Conservation (phyloP, 2,888 invertebrate species). For the Patella caerulea region DNA sequence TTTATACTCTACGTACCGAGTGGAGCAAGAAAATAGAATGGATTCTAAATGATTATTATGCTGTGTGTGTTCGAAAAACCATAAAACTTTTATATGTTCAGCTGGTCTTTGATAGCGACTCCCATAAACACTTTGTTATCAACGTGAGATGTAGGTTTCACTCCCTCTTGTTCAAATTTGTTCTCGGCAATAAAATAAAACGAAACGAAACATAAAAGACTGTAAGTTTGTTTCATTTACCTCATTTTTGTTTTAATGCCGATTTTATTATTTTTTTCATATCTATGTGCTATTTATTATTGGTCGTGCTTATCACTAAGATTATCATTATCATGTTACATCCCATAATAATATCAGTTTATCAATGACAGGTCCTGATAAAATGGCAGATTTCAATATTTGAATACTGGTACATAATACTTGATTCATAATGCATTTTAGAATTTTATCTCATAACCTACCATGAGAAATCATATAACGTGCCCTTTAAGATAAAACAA, state of each 20-base stretch:
- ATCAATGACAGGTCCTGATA: too few relatives aligned
- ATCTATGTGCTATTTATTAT: conserved; percentile 5
- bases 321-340: too few relatives aligned
- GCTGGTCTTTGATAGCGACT: conserved; percentile 2
- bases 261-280: neutral
- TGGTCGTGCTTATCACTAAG: neutral
- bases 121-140: conserved; percentile 1
- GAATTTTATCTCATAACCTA: too few relatives aligned
- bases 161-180: conserved; percentile 5
- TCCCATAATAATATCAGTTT: too few relatives aligned
- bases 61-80: conserved; percentile 1
- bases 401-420: too few relatives aligned
- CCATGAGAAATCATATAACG: too few relatives aligned
- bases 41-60: too few relatives aligned
- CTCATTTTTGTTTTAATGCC: neutral
- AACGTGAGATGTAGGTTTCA: conserved; percentile 1
- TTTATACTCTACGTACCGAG: too few relatives aligned
- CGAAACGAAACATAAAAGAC: conserved; percentile 8
- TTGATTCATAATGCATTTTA: too few relatives aligned
- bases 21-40: too few relatives aligned
- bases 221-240: conserved; percentile 12
- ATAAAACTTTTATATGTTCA: neutral
- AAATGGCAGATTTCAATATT: too few relatives aligned
- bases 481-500: too few relatives aligned
- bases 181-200: conserved; percentile 2